These are phyloP conservation scores for Cotesia chilonis DNA, from an alignment of 1,140 invertebrate species.

Conservation along the genomic window DNA sequence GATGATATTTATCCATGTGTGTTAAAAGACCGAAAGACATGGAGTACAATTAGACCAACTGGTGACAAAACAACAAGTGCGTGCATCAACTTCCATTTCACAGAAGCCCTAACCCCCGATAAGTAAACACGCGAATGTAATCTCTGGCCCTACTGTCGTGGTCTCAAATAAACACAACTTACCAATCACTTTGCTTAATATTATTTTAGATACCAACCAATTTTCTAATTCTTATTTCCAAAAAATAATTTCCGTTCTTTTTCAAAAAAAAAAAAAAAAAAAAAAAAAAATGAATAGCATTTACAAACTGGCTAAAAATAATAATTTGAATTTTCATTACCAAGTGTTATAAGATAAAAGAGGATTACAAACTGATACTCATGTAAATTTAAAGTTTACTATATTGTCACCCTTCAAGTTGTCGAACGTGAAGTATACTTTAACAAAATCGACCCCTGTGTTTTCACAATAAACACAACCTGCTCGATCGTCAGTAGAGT, in stretches of 20 bases:
- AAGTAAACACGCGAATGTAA: slow-evolving; percentile 30
- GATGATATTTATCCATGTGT: not conserved
- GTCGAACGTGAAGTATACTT: slow-evolving; percentile 21
- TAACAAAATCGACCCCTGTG: slow-evolving; percentile 37
- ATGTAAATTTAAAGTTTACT: slow-evolving; percentile 1
- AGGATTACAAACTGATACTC: not conserved
- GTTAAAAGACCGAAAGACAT: slow-evolving; percentile 10
- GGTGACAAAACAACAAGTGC: slow-evolving; percentile 56
- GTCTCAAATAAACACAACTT: slow-evolving; percentile 2
- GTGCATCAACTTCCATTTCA: not conserved
- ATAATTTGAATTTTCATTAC: too few relatives aligned
- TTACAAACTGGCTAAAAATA: not conserved
- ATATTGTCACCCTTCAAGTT: slow-evolving; percentile 9
- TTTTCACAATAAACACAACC: slow-evolving; percentile 65
- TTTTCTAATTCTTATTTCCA: not conserved
- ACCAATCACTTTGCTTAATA: not conserved
- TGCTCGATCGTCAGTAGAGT: slow-evolving; percentile 46
- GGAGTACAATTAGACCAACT: slow-evolving; percentile 1
- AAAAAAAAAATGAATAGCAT: not conserved
- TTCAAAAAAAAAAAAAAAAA: not conserved
- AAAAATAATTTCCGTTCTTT: not conserved
- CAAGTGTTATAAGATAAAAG: too few relatives aligned
- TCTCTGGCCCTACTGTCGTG: slow-evolving; percentile 4
- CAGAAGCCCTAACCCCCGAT: not conserved
- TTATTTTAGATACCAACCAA: not conserved